Conservation (phyloP, 2,888 invertebrate species). For the Callimorpha dominula region DNA sequence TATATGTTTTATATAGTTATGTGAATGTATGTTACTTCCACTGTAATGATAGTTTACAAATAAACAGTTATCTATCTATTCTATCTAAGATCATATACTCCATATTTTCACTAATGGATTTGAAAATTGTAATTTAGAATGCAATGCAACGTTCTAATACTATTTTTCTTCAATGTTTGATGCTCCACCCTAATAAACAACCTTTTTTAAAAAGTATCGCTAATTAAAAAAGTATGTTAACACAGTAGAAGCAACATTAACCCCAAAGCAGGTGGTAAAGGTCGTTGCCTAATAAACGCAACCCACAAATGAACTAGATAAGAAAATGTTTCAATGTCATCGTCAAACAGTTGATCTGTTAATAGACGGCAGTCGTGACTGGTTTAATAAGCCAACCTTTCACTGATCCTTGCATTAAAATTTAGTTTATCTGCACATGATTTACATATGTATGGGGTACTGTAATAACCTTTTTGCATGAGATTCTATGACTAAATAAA, state of each 20-base stretch:
- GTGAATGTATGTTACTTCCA: too few species aligned
- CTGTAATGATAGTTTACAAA: too few species aligned
- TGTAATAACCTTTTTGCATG: conserved; percentile 29
- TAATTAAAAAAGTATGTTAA: background rate
- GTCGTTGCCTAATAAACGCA: conserved; percentile 40
- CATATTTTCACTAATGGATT: background rate
- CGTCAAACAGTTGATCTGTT: conserved; percentile 40
- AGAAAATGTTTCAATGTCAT: conserved; percentile 56
- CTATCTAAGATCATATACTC: background rate
- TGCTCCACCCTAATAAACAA: background rate
- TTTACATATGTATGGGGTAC: conserved; percentile 50
- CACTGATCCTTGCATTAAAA: conserved; percentile 61
- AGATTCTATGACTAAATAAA: background rate
- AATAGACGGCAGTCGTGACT: conserved; percentile 59
- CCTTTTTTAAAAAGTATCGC: background rate
- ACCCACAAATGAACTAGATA: conserved; percentile 51
- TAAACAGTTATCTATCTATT: background rate
- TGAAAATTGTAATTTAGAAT: background rate
- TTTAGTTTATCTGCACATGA: conserved; percentile 54
- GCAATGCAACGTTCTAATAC: too few species aligned
- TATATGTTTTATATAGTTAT: too few species aligned
- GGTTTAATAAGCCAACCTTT: conserved; percentile 59
- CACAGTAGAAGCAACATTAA: conserved; percentile 9
- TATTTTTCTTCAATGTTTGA: too few species aligned
- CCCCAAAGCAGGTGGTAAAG: conserved; percentile 33